Evolutionary conservation across 2,797 vertebrate genomes (phyloP).

Genomic region (Peromyscus nudipes): DNA sequence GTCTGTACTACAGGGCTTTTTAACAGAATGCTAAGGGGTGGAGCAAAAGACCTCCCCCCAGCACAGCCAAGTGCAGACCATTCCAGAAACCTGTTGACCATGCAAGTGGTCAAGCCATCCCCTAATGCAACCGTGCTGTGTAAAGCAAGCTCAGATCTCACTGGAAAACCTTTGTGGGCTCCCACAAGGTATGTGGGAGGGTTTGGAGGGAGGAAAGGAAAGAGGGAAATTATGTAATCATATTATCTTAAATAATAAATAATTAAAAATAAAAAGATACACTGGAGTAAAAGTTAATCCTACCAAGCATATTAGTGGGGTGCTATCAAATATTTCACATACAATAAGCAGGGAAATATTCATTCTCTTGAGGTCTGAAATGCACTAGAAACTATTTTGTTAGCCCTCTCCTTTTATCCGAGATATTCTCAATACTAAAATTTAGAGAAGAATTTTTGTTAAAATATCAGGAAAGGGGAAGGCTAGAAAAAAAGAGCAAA

Average conservation of each 20-base stretch:
- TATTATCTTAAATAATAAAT: background rate
- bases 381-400: background rate
- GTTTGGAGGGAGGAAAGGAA: background rate
- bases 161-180: no score
- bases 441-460: background rate
- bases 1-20: no score
- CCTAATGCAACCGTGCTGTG: no score
- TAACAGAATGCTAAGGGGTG: no score
- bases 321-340: background rate
- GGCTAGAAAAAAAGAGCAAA: background rate
- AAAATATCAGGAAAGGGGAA: background rate
- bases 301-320: background rate
- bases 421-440: conserved; percentile 5
- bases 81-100: no score
- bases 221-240: background rate
- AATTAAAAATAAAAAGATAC: background rate
- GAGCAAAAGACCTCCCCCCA: no score
- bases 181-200: background rate
- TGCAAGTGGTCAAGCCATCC: no score
- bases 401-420: background rate
- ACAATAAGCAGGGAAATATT: background rate
- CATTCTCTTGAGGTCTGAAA: background rate
- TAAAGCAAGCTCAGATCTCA: no score
- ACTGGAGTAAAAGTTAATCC: background rate
- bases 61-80: no score